Base-by-base conservation (phyloP, 1,140 invertebrate species). In the Drosophila seguyi region DNA sequence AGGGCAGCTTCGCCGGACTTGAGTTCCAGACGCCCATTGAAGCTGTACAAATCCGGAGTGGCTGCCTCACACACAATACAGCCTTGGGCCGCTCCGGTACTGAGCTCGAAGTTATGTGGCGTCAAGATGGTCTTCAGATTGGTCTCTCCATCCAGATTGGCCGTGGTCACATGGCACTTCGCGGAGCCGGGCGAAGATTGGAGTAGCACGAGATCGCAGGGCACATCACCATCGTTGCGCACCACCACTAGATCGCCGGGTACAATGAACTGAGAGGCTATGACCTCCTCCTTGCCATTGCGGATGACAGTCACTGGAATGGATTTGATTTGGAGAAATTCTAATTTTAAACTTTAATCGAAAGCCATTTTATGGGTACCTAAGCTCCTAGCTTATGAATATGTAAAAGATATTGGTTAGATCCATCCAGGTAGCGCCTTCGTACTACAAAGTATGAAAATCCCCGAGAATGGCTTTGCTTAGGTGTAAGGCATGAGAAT, bases 71-170 rank as follows among this genome's bases (percentile, higher is more conserved):
- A 95, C 34, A 95, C 95, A 22, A 98, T 95, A 7, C 92, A 90
- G 27, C 95, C 96, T 41, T 94, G 92, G n/a, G 88, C 27, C 10
- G 0, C 7, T 55, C 90, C 27, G 4, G 3, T 1, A 55, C 5
- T 88, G 87, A 36, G 93, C n/a, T n/a, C 92, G 92, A 79, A 94
- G 91, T 60, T 79, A 0, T 62, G 75, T 5, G 94, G 94, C 0
- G 93, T 93, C 47, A 93, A 88, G 90, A 96, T 94, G 29, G 99
- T 97, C 94, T 99, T 99, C 11, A 99, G 93, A 94, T 99, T 99
- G 0, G 99, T 99, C 93, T 99, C 99, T 3, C 99, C 99, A 93
- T 99, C 99, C 62, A 99, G 93, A 94, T 99, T 99, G 14, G 99
- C 97, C 0, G 99, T 99, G 94, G 99, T 99, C 77, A 99, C 97